Evolutionary conservation across 2,113 vertebrate species (phyloP), one percentile per base, ranked within the genome.

Genomic region (Prinia subflava): DNA sequence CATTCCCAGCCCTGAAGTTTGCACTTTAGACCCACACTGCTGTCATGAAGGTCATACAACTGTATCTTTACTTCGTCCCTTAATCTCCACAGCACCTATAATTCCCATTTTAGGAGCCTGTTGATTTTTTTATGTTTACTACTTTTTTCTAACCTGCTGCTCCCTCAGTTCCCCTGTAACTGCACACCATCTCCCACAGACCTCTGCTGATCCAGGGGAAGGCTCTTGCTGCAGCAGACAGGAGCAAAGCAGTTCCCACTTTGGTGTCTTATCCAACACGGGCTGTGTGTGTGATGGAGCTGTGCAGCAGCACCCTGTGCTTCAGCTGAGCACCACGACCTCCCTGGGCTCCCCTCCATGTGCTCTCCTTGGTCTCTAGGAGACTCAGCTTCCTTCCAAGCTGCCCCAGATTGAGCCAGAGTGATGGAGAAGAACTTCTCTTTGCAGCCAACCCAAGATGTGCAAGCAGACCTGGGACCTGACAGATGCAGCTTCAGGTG

Each of bases 11-110:
- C 13, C 41, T 31, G 31, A 57, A 41, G 47, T 13, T 9, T 80
- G 55, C 59, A 83, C 60, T 70, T 87, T 3, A 52, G 60, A 37
- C 14, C 60, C 17, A 50, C 4, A 7, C 15, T 64, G 42, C 21
- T 55, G 50, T 31, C 60, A 83, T 0, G 0, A 49, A 80, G 19
- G 18, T 68, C 57, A 50, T 7, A 31, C 6, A 52, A 10, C 4
- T 52, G 21, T 23, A 59, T 46, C 39, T 69, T 60, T 47, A 46
- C 18, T 67, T 84, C 24, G 86, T 37, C 11, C 75, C 50, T 53
- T 39, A 57, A 67, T 67, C 82, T 59, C 24, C 15, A 67, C 10
- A 31, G 27, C 13, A 37, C 15, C n/a, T 19, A 0, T 10, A 62
- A 76, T 31, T 79, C 49, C 42, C 25, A 62, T 47, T 82, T 82